Evolutionary conservation across 2,888 invertebrate species (phyloP), one percentile per base, ranked within the genome.

Genomic region (Drosophila neotestacea): DNA sequence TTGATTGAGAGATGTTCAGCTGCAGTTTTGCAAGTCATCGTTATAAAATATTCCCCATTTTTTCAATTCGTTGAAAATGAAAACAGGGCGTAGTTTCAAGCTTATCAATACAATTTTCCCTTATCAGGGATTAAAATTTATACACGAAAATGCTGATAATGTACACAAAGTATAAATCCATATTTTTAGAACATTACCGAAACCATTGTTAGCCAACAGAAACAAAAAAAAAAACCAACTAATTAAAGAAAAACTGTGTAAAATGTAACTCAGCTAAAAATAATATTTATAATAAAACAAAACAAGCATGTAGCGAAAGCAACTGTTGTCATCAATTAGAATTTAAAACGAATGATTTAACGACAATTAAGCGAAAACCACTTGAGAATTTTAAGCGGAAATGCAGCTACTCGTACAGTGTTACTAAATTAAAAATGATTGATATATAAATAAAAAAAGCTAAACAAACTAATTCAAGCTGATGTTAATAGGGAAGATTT

Each of bases 41-140:
- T 4, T n/a, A 27, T 27, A 13, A 38, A 38, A 10, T 9, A 22
- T 50, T 28, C 5, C 11, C 50, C 34, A 22, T 34, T 11, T 22
- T 42, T 38, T 42, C 22, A 22, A 6, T 42, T 42, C 5, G 9
- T 9, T 51, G 16, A 6, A n/a, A 38, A 51, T 27, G 28, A 22
- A 41, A 39, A 16, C 38, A 58, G 36, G 30, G 38, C 38, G 16
- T 9, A 59, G 39, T 38, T n/a, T 22, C 16, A 30, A n/a, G 22
- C 52, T 77, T 72, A 77, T 76, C 63, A 58, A 48, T 54, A 46
- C 13, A 55, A 56, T 60, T 66, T 42, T 56, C 66, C 58, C 48
- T 77, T 75, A 63, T 72, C 62, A 72, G 22, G 46, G 58, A 65
- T 65, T 76, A 46, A 56, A 46, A 62, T 42, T 36, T 39, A 16